These are phyloP conservation scores for Eupithecia centaureata DNA, from an alignment of 2,888 invertebrate species.

Conservation along the genomic window DNA sequence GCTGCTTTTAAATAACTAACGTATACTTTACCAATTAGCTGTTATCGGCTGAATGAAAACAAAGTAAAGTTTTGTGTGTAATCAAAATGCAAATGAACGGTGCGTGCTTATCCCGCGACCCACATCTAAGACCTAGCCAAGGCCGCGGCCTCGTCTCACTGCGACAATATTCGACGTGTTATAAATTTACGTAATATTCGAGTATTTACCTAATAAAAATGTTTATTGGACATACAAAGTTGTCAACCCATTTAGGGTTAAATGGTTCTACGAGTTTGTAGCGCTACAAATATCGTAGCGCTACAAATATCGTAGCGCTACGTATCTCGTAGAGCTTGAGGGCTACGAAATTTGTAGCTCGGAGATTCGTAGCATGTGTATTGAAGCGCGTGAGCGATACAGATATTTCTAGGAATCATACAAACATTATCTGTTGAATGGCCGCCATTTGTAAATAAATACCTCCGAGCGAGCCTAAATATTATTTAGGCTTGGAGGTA, in stretches of 20 bases:
- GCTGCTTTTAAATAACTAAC: slow-evolving; percentile 49
- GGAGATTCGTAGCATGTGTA: background rate
- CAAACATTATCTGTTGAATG: no score
- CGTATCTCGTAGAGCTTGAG: background rate
- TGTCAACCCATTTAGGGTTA: slow-evolving; percentile 16
- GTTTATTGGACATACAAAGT: slow-evolving; percentile 30
- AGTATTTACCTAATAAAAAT: slow-evolving; percentile 34
- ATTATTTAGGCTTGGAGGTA: no score
- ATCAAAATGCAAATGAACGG: slow-evolving; percentile 81
- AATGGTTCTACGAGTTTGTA: background rate
- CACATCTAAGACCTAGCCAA: slow-evolving; percentile 69
- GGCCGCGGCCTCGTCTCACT: slow-evolving; percentile 69
- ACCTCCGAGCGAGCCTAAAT: no score
- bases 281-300: background rate
- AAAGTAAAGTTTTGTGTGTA: slow-evolving; percentile 59
- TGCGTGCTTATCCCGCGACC: slow-evolving; percentile 77
- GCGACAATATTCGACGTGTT: slow-evolving; percentile 54
- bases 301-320: no score
- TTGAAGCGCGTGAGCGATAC: background rate
- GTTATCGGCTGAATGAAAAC: slow-evolving; percentile 63
- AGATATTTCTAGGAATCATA: background rate
- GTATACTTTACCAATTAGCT: slow-evolving; percentile 72
- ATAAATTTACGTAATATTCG: slow-evolving; percentile 44
- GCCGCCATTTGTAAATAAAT: no score
- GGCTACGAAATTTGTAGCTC: background rate